Evolutionary conservation across 2,888 invertebrate genomes (phyloP).

Genomic region (Erebia palarica): DNA sequence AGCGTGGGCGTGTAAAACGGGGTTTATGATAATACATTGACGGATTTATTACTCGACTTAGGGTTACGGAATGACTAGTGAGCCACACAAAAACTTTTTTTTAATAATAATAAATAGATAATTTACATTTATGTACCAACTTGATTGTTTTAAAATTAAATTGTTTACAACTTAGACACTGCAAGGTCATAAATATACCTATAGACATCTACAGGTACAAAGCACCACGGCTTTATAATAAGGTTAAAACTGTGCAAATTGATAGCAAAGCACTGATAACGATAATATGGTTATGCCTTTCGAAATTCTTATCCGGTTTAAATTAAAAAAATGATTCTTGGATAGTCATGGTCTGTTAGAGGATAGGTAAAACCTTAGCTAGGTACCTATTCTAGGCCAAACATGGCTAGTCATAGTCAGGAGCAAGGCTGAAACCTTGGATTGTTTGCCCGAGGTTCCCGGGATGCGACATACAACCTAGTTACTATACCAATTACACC

Average conservation of each 20-base stretch:
- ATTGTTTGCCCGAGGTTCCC: too few species aligned
- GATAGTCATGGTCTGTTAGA: neutral
- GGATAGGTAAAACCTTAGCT: neutral
- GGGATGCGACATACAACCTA: too few species aligned
- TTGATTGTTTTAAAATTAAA: too few species aligned
- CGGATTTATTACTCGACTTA: neutral
- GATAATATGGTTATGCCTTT: neutral
- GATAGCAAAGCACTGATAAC: neutral
- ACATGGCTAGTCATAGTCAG: too few species aligned
- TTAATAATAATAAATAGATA: neutral
- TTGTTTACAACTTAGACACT: neutral
- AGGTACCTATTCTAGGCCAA: too few species aligned
- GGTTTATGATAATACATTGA: conserved; percentile 6
- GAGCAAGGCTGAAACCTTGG: too few species aligned
- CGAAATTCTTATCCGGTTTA: conserved; percentile 4
- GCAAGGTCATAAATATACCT: neutral
- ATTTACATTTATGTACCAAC: too few species aligned
- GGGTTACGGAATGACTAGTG: neutral
- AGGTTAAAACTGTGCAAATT: neutral
- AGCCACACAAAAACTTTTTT: too few species aligned
- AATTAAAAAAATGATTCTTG: neutral
- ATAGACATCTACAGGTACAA: too few species aligned
- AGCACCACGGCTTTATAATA: neutral
- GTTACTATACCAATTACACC: too few species aligned
- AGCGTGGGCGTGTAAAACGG: conserved; percentile 6